phyloP scores from a whole-genome alignment of 2,113 vertebrate genomes.

The Morone chrysops region DNA sequence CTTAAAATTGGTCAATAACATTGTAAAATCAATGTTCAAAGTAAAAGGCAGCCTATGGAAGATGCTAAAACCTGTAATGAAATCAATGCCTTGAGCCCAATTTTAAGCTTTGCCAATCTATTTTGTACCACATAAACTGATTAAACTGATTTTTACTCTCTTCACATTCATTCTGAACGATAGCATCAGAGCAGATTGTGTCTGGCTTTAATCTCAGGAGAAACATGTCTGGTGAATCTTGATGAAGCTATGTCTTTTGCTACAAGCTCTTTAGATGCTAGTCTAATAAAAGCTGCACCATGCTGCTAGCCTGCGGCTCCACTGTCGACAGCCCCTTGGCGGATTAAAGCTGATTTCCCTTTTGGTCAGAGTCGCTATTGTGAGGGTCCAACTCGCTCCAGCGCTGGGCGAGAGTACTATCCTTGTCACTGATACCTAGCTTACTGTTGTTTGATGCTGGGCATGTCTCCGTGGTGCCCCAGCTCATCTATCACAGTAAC shows the following conservation, averaged over 20 bases:
- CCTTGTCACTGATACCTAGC: constrained; percentile 70
- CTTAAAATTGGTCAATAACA: constrained; percentile 42
- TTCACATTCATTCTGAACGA: constrained; percentile 57
- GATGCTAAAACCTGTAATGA: constrained; percentile 45
- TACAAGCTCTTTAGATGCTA: constrained; percentile 57
- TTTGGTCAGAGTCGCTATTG: constrained; percentile 58
- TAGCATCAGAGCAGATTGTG: constrained; percentile 65
- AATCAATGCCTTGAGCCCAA: constrained; percentile 36
- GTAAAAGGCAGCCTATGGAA: constrained; percentile 19
- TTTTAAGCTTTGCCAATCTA: constrained; percentile 30
- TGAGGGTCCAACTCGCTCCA: constrained; percentile 57
- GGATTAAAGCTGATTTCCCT: constrained; percentile 75
- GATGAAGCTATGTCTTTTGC: constrained; percentile 67
- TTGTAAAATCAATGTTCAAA: constrained; percentile 54
- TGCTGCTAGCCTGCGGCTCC: constrained; percentile 49
- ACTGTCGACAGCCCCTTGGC: constrained; percentile 42
- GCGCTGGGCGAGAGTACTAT: constrained; percentile 47
- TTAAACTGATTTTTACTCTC: constrained; percentile 35
- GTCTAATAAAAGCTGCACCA: constrained; percentile 70
- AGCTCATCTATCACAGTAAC: constrained; percentile 84
- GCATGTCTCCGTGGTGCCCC: constrained; percentile 69
- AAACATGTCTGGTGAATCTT: constrained; percentile 67
- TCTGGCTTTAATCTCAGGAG: constrained; percentile 73
- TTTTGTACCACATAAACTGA: constrained; percentile 29
- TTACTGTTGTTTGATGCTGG: constrained; percentile 76